A percentile compares a stretch with the other conserved stretches of the same genome.
Conservation (phyloP, 2,888 invertebrate species). For the Sericinus montela region DNA sequence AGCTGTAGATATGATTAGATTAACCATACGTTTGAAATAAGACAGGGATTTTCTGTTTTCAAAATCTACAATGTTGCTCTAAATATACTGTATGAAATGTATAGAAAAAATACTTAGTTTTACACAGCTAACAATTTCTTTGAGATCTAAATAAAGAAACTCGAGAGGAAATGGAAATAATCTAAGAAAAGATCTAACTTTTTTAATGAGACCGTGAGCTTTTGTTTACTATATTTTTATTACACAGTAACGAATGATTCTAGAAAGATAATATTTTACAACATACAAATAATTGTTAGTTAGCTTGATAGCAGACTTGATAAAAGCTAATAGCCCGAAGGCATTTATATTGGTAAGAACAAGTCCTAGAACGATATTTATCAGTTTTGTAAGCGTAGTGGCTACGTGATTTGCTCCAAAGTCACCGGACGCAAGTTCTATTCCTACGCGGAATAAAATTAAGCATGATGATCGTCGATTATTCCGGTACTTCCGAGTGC, state of each 20-base stretch:
- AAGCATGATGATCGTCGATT: too few relatives aligned
- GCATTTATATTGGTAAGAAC: neutral
- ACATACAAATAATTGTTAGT: neutral
- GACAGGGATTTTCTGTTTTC: neutral
- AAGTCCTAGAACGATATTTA: neutral
- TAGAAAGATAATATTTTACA: neutral
- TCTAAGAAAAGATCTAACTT: neutral
- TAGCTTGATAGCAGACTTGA: neutral
- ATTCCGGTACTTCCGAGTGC: too few relatives aligned
- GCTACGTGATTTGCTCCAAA: too few relatives aligned
- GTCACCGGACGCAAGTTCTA: too few relatives aligned
- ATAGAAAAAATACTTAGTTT: neutral
- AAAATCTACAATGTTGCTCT: slow-evolving; percentile 4
- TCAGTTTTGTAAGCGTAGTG: too few relatives aligned
- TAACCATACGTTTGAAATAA: neutral
- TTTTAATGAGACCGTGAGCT: slow-evolving; percentile 1
- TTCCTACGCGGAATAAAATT: too few relatives aligned
- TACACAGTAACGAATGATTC: neutral
- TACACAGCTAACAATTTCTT: too few relatives aligned
- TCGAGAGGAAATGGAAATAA: neutral
- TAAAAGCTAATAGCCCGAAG: neutral
- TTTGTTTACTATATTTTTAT: slow-evolving; percentile 1
- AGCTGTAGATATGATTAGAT: too few relatives aligned
- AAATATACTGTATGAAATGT: too few relatives aligned
- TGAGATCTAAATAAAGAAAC: too few relatives aligned